Evolutionary conservation across 1,140 invertebrate genomes (phyloP), one percentile per base, ranked within the genome.

Genomic region (Carposina sasakii): DNA sequence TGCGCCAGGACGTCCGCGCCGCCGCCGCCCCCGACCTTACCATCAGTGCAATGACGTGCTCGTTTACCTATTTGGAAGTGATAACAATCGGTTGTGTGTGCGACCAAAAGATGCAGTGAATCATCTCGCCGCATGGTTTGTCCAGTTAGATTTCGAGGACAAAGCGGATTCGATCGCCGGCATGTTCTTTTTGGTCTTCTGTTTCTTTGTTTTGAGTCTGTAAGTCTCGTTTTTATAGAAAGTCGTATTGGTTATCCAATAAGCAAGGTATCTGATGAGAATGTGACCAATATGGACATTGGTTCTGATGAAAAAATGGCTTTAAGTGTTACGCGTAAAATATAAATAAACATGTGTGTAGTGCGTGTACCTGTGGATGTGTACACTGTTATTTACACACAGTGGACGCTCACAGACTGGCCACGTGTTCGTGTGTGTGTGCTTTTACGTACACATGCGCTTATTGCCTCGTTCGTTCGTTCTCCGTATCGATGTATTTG

Each of bases 11-110:
- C 68, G 74, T 70, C 64, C 52, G 63, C 63, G 60, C 56, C 60
- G 67, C 57, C 57, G 64, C 70, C 72, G 74, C 72, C 79, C 77
- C 76, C 71, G 76, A 77, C 73, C 71, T 68, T 65, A 71, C 54
- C 57, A 60, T 64, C 67, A 71, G 69, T 76, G 72, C 61, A 64
- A 76, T 81, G 72, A 76, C 73, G 75, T 81, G 76, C 72, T 76
- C 65, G 71, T 71, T 73, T 68, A 48, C 63, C 55, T 61, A 15
- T 36, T 37, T 57, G 23, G 21, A 24, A 49, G 36, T 48, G 46
- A 39, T 20, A 20, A 21, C 13, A 10, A 39, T 9, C 3, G n/a
- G 10, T 13, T 21, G 24, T 28, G 33, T 34, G 19, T 13, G 33
- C 9, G 33, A 34, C 33, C 19, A 34, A 34, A 16, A 34, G 15